A percentile compares a stretch with the other conserved stretches of the same genome.
phyloP scores from a whole-genome alignment of 1,140 invertebrate species.

The Lineus longissimus region DNA sequence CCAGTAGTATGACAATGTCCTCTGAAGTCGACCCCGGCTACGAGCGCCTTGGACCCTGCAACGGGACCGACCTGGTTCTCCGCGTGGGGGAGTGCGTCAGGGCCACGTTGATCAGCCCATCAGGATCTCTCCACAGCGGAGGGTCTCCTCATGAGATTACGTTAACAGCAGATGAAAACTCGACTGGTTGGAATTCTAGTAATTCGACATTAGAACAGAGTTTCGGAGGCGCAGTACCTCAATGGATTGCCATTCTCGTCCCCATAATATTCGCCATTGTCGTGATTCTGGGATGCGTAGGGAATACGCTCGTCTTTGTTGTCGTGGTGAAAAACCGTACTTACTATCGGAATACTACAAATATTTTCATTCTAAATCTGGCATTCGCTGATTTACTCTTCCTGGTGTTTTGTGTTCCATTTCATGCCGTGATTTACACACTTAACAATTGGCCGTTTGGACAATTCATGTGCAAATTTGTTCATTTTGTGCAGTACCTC shows the following conservation, averaged over 20 bases:
- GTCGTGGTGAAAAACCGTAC: slow-evolving; percentile 81
- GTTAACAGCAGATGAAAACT: too few relatives aligned
- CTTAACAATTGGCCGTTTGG: slow-evolving; percentile 75
- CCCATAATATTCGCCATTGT: slow-evolving; percentile 81
- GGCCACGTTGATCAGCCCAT: too few relatives aligned
- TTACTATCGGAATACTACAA: slow-evolving; percentile 73
- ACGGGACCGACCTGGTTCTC: too few relatives aligned
- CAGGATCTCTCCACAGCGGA: too few relatives aligned
- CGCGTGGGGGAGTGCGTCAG: too few relatives aligned
- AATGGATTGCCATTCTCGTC: slow-evolving; percentile 58
- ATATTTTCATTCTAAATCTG: slow-evolving; percentile 79
- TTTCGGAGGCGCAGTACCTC: too few relatives aligned
- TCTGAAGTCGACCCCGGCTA: too few relatives aligned
- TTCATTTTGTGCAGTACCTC: slow-evolving; percentile 61
- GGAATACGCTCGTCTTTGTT: slow-evolving; percentile 72
- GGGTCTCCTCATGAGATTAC: too few relatives aligned
- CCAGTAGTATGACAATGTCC: too few relatives aligned
- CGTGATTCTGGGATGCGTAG: slow-evolving; percentile 78
- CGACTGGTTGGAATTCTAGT: too few relatives aligned
- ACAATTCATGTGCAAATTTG: slow-evolving; percentile 74
- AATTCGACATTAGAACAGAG: too few relatives aligned
- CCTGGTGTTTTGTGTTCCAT: slow-evolving; percentile 86
- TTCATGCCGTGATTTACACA: slow-evolving; percentile 47
- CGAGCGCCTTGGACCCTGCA: too few relatives aligned
- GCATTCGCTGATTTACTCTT: slow-evolving; percentile 83